phyloP scores from a whole-genome alignment of 2,888 invertebrate genomes.

The Euzetes globulus region DNA sequence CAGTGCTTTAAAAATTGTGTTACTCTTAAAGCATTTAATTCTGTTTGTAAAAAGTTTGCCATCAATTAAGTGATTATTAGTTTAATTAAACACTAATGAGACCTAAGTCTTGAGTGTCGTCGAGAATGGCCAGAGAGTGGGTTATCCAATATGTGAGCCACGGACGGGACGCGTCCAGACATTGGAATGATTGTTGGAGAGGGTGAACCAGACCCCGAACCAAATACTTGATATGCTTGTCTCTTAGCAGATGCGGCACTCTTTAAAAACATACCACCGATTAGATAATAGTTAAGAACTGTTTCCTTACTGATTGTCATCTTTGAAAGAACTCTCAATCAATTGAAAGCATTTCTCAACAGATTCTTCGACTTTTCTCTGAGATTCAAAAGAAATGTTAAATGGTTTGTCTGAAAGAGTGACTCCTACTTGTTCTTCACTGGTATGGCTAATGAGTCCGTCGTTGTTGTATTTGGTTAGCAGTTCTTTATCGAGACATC shows the following conservation, averaged over 20 bases:
- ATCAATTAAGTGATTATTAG: background rate
- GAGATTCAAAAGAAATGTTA: background rate
- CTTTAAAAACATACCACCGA: background rate
- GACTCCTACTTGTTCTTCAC: conserved; percentile 31
- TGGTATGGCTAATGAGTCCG: conserved; percentile 17
- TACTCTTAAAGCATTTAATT: conserved; percentile 6
- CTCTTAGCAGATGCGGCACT: conserved; percentile 25
- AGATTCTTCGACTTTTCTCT: conserved; percentile 37
- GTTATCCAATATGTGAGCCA: conserved; percentile 98
- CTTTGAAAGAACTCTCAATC: conserved; percentile 17
- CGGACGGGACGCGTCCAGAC: conserved; percentile 85
- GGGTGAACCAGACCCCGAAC: conserved; percentile 36
- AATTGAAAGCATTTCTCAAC: conserved; percentile 37
- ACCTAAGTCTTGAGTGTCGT: conserved; percentile 47
- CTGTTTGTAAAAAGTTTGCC: background rate
- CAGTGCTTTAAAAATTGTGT: conserved; percentile 33
- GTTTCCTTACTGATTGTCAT: conserved; percentile 35
- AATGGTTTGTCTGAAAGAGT: background rate
- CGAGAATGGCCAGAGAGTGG: conserved; percentile 74
- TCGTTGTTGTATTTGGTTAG: conserved; percentile 17
- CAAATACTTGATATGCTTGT: conserved; percentile 38
- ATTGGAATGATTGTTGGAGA: conserved; percentile 49
- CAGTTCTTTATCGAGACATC: conserved; percentile 14
- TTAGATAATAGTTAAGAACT: background rate
- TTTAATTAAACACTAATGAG: background rate